Percentiles rank a stretch among this genome's conserved stretches.
Conservation (phyloP, 1,140 invertebrate genomes). For the Zaprionus ornatus region DNA sequence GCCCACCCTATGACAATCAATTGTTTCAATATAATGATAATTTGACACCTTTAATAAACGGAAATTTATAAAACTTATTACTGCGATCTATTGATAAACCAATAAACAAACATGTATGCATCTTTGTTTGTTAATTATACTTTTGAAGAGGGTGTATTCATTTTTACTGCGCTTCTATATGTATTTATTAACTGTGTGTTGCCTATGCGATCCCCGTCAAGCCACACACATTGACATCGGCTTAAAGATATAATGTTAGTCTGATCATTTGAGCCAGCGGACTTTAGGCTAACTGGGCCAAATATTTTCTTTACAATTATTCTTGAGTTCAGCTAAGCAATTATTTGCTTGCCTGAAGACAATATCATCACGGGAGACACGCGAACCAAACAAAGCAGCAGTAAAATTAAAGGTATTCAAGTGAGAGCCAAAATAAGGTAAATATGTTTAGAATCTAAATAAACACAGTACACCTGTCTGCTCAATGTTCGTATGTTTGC, state of each 20-base stretch:
- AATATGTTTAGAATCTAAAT: constrained; percentile 11
- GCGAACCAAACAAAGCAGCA: constrained; percentile 46
- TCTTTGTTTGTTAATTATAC: background rate
- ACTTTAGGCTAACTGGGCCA: constrained; percentile 45
- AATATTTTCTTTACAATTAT: constrained; percentile 37
- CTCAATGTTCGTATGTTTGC: constrained; percentile 18
- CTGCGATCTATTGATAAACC: background rate
- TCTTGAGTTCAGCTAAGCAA: constrained; percentile 44
- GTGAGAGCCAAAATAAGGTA: constrained; percentile 8
- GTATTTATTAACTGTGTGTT: background rate
- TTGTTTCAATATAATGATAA: background rate
- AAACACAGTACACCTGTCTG: constrained; percentile 26
- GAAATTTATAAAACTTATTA: background rate
- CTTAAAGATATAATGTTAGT: background rate
- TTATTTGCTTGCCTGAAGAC: constrained; percentile 39
- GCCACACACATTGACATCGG: background rate
- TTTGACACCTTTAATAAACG: background rate
- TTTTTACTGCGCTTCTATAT: background rate
- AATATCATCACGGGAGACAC: constrained; percentile 30
- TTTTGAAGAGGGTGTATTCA: background rate
- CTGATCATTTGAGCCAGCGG: background rate
- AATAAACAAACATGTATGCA: background rate
- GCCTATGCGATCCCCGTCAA: background rate
- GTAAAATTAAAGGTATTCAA: constrained; percentile 11
- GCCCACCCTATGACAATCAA: background rate